Percentiles rank a stretch among this genome's conserved stretches.
Conservation (phyloP, 2,797 vertebrate genomes). For the Prunella strophiata region DNA sequence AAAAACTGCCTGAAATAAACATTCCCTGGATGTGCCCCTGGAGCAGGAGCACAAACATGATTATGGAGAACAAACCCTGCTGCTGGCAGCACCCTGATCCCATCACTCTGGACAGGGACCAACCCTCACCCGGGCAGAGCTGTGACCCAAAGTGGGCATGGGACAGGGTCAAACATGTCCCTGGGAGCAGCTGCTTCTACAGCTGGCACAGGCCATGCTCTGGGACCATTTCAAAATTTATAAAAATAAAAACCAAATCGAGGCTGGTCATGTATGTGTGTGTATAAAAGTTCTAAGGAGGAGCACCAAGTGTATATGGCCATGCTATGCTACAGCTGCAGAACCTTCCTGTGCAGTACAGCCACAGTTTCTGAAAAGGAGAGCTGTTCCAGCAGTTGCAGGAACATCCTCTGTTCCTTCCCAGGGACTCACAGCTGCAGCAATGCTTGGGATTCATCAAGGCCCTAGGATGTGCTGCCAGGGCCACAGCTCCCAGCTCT, state of each 20-base stretch:
- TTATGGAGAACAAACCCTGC: neutral
- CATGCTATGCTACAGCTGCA: neutral
- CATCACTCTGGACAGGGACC: neutral
- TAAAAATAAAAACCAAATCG: neutral
- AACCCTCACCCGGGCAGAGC: neutral
- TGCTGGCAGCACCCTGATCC: neutral
- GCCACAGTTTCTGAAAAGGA: neutral
- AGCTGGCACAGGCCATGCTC: accelerated
- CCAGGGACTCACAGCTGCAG: neutral
- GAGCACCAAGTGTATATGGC: accelerated
- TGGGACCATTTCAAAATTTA: neutral
- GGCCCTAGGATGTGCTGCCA: neutral
- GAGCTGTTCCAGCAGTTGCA: accelerated
- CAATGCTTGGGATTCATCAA: accelerated
- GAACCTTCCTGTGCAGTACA: neutral
- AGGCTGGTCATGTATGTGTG: neutral
- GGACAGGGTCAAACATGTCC: neutral
- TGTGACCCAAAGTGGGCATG: accelerated
- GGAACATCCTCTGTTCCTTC: neutral
- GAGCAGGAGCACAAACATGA: accelerated
- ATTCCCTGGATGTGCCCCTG: neutral
- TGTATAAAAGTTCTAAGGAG: neutral
- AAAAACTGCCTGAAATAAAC: neutral
- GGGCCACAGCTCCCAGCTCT: neutral
- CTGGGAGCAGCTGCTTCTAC: neutral